Base-by-base conservation (phyloP, 2,113 vertebrate species). In the Leptodactylus fuscus region DNA sequence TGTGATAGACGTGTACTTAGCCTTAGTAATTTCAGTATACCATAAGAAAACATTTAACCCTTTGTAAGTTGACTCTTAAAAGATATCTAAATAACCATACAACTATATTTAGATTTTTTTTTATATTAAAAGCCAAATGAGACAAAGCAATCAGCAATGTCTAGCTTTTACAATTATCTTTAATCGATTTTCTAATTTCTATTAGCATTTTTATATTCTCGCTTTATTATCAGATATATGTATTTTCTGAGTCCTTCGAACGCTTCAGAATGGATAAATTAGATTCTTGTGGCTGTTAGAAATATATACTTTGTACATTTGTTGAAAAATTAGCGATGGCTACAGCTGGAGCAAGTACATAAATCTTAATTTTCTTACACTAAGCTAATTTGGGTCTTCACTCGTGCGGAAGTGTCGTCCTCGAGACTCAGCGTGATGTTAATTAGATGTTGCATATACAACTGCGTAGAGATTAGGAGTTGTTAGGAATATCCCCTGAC, bases 361-460 rank as follows among this genome's bases (percentile, higher is more conserved):
- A 36, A 69, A 69, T 69, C 65, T 69, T 38, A 8, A 69, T 38
- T 69, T 36, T 69, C 65, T 69, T 69, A 69, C 16, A 69, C 32
- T 69, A 69, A 69, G 65, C 65, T 69, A 20, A 69, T 69, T 38
- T 38, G 65, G 65, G 65, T 69, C 62, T 67, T 36, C 15, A 36
- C 62, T 67, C 62, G 62, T 67, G 62, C 62, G 62, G 62, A 67
- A 67, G 62, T 67, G 62, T 67, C 65, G 8, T 69, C 34, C 65
- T 69, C 65, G 10, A 69, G 2, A 38, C 65, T 69, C 65, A 38
- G 18, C 65, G 38, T 36, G 65, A 22, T 69, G 32, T 36, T 69
- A 69, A 38, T 67, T 67, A 36, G 29, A 67, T 67, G 16, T 20
- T 67, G 62, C 62, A 38, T 34, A 22, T 38, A 69, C 65, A 69